Conservation (phyloP, 2,888 invertebrate species). For the Tyria jacobaeae region DNA sequence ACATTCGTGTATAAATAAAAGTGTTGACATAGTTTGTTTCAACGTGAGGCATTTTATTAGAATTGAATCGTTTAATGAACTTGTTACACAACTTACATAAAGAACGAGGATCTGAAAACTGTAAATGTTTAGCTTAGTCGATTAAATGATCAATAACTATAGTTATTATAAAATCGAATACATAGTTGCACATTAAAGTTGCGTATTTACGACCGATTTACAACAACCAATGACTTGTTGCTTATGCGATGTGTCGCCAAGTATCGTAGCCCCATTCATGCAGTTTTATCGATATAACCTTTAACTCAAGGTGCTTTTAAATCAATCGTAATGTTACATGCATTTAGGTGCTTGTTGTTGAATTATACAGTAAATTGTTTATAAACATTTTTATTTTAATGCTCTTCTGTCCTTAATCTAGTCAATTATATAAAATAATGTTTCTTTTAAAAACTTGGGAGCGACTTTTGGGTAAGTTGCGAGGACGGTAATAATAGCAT, state of each 20-base stretch:
- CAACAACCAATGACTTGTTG: conserved; percentile 43
- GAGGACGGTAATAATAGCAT: no score
- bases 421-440: not conserved
- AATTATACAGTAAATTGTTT: not conserved
- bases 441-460: not conserved
- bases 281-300: conserved; percentile 57
- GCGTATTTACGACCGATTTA: conserved; percentile 33
- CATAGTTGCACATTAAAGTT: conserved; percentile 44
- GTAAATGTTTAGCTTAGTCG: not conserved
- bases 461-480: not conserved
- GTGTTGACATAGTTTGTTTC: not conserved
- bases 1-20: not conserved
- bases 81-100: not conserved
- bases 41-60: not conserved
- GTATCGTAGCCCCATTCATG: conserved; percentile 43
- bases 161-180: conserved; percentile 35
- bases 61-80: not conserved
- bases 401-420: not conserved
- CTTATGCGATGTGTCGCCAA: conserved; percentile 45
- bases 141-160: conserved; percentile 24
- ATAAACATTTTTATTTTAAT: not conserved
- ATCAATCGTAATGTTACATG: conserved; percentile 42
- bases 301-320: conserved; percentile 51
- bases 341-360: conserved; percentile 14
- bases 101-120: not conserved